These are phyloP conservation scores for Yponomeuta evonymella DNA, from an alignment of 2,888 invertebrate species.

Conservation along the genomic window DNA sequence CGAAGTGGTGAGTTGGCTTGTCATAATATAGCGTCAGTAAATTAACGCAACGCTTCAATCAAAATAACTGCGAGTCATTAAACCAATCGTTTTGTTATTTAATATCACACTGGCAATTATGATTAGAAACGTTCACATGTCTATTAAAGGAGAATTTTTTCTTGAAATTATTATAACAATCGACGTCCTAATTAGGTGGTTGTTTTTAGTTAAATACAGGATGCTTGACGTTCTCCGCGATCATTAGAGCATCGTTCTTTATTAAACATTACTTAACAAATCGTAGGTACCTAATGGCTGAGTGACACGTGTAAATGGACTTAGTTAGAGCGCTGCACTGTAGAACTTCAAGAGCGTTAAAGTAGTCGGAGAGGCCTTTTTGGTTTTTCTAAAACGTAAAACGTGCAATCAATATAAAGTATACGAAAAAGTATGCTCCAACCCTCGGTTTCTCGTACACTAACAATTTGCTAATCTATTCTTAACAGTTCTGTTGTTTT, in stretches of 20 bases:
- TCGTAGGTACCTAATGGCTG: background rate
- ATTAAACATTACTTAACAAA: background rate
- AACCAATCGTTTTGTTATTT: background rate
- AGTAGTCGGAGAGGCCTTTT: background rate
- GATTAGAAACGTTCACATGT: conserved; percentile 10
- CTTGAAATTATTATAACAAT: conserved; percentile 4
- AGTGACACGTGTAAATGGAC: background rate
- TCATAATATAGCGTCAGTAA: background rate
- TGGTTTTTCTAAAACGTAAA: background rate
- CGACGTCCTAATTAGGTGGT: background rate
- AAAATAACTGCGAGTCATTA: background rate
- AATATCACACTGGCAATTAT: background rate
- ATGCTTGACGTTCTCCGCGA: background rate
- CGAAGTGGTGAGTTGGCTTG: background rate
- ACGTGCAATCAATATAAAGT: background rate
- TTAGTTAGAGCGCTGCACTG: background rate
- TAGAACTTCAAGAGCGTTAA: background rate
- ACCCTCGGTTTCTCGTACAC: too few relatives aligned
- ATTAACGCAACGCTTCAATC: background rate
- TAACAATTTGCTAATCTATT: too few relatives aligned
- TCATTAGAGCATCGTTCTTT: background rate
- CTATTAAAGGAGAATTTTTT: background rate
- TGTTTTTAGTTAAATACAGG: background rate
- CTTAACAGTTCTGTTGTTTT: too few relatives aligned
- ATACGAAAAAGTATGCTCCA: too few relatives aligned